These are phyloP conservation scores for Venustoraphidia nigricollis DNA, from an alignment of 2,888 invertebrate species.

Conservation along the genomic window DNA sequence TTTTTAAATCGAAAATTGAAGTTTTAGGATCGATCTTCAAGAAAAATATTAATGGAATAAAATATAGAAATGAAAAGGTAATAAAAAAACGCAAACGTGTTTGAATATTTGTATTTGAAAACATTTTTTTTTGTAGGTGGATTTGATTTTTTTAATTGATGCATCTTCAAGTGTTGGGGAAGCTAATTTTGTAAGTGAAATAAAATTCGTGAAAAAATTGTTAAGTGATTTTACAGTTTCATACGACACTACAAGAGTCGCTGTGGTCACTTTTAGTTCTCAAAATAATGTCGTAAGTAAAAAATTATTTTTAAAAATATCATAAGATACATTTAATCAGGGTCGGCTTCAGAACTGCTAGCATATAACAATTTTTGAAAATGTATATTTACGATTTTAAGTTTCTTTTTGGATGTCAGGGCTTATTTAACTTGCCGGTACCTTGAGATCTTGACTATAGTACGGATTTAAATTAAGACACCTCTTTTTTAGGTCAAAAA, in stretches of 20 bases:
- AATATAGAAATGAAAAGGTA: conserved; percentile 13
- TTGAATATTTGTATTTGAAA: background rate
- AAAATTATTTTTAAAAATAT: background rate
- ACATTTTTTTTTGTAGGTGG: conserved; percentile 24
- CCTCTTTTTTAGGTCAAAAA: conserved; percentile 19
- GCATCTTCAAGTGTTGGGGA: conserved; percentile 52
- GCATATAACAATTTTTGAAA: no score
- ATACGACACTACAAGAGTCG: conserved; percentile 42
- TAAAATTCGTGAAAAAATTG: conserved; percentile 45
- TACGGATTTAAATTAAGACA: background rate
- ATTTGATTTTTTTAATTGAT: conserved; percentile 51
- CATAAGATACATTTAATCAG: background rate
- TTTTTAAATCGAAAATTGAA: conserved; percentile 34
- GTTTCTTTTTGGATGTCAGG: background rate
- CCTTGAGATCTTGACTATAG: background rate
- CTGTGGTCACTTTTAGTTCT: conserved; percentile 49
- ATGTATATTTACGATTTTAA: no score
- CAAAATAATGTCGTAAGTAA: conserved; percentile 34
- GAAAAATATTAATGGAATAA: conserved; percentile 34
- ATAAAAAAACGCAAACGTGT: background rate
- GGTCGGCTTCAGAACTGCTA: no score
- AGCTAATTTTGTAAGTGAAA: conserved; percentile 46
- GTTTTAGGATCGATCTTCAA: conserved; percentile 37
- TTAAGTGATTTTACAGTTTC: conserved; percentile 47
- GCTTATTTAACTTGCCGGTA: background rate